Evolutionary conservation across 2,888 invertebrate species (phyloP).

Genomic region (Pseudeuparius sepicola): DNA sequence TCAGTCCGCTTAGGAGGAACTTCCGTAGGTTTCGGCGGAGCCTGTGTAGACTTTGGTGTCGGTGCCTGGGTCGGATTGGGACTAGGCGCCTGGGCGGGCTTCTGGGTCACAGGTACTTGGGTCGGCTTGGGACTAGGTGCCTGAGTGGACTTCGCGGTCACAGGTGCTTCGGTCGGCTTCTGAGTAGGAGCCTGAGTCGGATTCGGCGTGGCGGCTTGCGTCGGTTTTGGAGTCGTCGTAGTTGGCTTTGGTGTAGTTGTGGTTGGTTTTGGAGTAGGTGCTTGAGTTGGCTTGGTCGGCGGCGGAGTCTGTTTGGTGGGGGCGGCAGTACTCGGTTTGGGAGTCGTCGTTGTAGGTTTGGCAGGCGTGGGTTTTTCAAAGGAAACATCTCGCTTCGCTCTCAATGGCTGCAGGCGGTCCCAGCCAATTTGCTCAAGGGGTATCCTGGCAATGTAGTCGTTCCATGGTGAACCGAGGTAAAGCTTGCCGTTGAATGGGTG

Average conservation of each 20-base stretch:
- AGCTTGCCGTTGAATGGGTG: slow-evolving; percentile 54
- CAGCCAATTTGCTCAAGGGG: slow-evolving; percentile 45
- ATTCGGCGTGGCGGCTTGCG: slow-evolving; percentile 25
- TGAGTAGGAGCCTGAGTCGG: slow-evolving; percentile 18
- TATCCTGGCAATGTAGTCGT: slow-evolving; percentile 55
- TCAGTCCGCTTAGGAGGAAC: slow-evolving; percentile 18
- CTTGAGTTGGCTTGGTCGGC: slow-evolving; percentile 25
- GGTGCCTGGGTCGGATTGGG: slow-evolving; percentile 22
- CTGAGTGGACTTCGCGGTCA: slow-evolving; percentile 38
- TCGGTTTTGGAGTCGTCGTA: slow-evolving; percentile 26
- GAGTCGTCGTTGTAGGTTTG: slow-evolving; percentile 16
- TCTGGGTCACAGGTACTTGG: slow-evolving; percentile 13
- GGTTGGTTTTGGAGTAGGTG: slow-evolving; percentile 19
- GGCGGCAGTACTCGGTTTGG: slow-evolving; percentile 22
- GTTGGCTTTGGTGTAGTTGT: slow-evolving; percentile 19
- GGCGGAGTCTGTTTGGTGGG: slow-evolving; percentile 20
- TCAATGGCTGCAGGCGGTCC: slow-evolving; percentile 26
- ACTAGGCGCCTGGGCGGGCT: slow-evolving; percentile 18
- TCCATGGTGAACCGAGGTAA: slow-evolving; percentile 59
- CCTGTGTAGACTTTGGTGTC: slow-evolving; percentile 24
- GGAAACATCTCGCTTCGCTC: slow-evolving; percentile 16
- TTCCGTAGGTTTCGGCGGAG: slow-evolving; percentile 14
- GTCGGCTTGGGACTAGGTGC: slow-evolving; percentile 6
- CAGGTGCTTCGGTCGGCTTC: slow-evolving; percentile 37
- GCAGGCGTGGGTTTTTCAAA: slow-evolving; percentile 15